Conservation (phyloP, 2,113 vertebrate genomes). For the Stercorarius parasiticus region DNA sequence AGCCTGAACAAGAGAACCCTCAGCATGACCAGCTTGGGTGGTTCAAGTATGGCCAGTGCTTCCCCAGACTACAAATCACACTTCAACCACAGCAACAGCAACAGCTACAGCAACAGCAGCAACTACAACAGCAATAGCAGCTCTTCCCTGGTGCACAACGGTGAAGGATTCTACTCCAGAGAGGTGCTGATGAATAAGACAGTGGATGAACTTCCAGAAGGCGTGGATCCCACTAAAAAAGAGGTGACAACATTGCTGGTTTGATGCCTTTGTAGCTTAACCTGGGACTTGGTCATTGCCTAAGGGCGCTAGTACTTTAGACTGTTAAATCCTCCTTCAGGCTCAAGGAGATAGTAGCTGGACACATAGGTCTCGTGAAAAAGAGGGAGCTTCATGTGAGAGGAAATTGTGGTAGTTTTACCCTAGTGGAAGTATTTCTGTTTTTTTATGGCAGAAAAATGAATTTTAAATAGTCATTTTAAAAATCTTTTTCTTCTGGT, state of each 20-base stretch:
- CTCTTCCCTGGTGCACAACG: not conserved
- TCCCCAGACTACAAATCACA: conserved; percentile 14
- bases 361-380: not conserved
- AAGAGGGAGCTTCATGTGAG: not conserved
- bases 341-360: not conserved
- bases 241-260: conserved; percentile 75
- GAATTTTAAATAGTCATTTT: not conserved
- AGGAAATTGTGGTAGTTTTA: not conserved
- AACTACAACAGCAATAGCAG: not conserved
- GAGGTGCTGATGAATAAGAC: conserved; percentile 75
- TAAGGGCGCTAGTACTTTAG: not conserved
- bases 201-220: conserved; percentile 76
- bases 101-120: not conserved
- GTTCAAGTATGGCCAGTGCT: not conserved
- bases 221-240: conserved; percentile 80
- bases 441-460: not conserved
- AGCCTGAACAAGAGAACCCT: conserved; percentile 54
- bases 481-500: not conserved
- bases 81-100: not conserved
- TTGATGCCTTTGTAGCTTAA: not conserved
- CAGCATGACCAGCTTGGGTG: not conserved
- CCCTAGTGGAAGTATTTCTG: not conserved
- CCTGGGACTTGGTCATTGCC: not conserved
- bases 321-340: not conserved
- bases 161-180: conserved; percentile 41